Conservation (phyloP, 2,113 vertebrate species). For the Vombatus ursinus region DNA sequence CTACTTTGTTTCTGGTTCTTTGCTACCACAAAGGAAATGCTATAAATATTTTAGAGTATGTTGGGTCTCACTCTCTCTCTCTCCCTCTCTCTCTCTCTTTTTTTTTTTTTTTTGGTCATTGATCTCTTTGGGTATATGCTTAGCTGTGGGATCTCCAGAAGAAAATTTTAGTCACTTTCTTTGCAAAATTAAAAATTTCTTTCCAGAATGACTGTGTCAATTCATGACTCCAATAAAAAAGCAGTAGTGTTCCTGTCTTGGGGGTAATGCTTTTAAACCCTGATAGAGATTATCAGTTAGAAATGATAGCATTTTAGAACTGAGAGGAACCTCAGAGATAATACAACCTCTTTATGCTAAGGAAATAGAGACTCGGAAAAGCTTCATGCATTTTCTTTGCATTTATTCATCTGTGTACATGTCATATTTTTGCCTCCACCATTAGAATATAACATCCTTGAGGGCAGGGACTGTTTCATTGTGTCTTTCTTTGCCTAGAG, state of each 20-base stretch:
- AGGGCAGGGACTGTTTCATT: background rate
- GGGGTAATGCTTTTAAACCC: background rate
- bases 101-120: background rate
- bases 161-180: background rate
- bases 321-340: background rate
- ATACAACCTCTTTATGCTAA: background rate
- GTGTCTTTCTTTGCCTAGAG: background rate
- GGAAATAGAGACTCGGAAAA: background rate
- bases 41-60: background rate
- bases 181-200: background rate
- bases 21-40: background rate
- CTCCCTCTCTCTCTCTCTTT: too few relatives aligned
- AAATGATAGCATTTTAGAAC: background rate
- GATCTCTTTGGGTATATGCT: background rate
- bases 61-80: background rate
- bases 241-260: background rate
- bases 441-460: background rate
- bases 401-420: background rate
- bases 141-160: background rate
- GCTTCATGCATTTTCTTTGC: background rate
- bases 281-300: background rate
- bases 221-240: background rate
- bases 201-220: background rate
- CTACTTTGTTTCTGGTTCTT: background rate
- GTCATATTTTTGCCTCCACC: background rate